Base-by-base conservation (phyloP, 2,113 vertebrate genomes). In the Odontophorus gujanensis region DNA sequence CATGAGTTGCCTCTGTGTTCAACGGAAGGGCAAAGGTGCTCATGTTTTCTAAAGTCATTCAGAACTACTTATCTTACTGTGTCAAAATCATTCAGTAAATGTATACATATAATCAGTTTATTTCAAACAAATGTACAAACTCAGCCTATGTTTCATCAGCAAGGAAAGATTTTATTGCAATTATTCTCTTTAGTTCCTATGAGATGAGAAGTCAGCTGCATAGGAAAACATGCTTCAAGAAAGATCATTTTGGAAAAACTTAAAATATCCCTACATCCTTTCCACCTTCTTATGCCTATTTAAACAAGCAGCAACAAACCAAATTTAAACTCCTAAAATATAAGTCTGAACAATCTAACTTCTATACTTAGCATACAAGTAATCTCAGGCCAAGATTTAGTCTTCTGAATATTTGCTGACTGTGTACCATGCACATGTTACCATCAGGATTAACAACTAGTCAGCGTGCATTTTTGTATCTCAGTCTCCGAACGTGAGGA, bases 301-400 rank as follows among this genome's bases (percentile, higher is more conserved):
- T 84, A 86, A 93, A 89, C 88, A 17, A 87, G 34, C 12, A 58
- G 38, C 28, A 66, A 62, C 47, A 77, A 45, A 89, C 13, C 19
- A 91, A 91, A 82, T 62, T 11, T 76, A 53, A 65, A 79, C 79
- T 81, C 62, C 42, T 69, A 53, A 86, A 94, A 88, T 69, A 83
- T 74, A 88, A 82, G 30, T 69, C 76, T 84, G 83, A 96, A 94
- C 78, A 93, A 94, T 80, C 22, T 66, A 34, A 77, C 89, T 62
- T 63, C 78, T 89, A 78, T 94, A 89, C 87, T 95, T 92, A 93
- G 82, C 62, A 34, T 43, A 59, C 13, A 48, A 53, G 50, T 22
- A 67, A 36, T 63, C 36, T 43, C 26, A 80, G 17, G 81, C 92
- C 89, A 93, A 82, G 34, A 85, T 74, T 80, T 57, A 58, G 53